Conservation (phyloP, 2,888 invertebrate species). For the Morpho achilles region DNA sequence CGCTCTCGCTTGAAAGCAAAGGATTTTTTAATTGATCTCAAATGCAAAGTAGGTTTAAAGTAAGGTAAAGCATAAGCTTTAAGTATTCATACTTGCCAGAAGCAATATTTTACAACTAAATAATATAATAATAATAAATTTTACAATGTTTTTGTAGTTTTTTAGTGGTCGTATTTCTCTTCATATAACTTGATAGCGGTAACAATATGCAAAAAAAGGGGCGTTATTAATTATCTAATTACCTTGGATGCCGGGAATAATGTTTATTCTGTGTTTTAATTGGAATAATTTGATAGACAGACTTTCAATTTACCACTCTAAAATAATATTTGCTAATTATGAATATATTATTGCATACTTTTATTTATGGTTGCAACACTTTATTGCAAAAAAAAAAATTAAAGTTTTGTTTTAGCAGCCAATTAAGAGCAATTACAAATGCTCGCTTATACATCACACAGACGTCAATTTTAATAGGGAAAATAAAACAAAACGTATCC, state of each 20-base stretch:
- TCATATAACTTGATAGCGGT: too few species aligned
- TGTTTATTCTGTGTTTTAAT: too few species aligned
- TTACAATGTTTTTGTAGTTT: too few species aligned
- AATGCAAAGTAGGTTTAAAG: slow-evolving; percentile 1
- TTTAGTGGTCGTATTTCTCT: too few species aligned
- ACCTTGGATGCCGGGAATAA: too few species aligned
- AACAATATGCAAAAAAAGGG: too few species aligned
- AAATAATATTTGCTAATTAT: too few species aligned
- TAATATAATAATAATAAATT: too few species aligned
- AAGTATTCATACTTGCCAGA: not conserved
- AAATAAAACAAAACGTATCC: slow-evolving; percentile 38
- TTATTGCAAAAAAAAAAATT: too few species aligned
- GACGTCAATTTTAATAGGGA: slow-evolving; percentile 34
- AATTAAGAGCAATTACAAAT: slow-evolving; percentile 20
- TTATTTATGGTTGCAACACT: not conserved
- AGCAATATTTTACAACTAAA: not conserved
- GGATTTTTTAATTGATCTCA: not conserved
- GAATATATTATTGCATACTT: not conserved
- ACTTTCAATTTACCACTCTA: too few species aligned
- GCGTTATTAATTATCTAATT: too few species aligned
- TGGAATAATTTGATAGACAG: too few species aligned
- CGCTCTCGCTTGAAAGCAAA: slow-evolving; percentile 5
- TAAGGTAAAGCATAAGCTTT: slow-evolving; percentile 6
- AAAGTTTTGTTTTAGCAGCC: slow-evolving; percentile 8
- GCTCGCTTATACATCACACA: slow-evolving; percentile 68